Evolutionary conservation across 1,140 invertebrate genomes (phyloP).

Genomic region (Drosophila micromelanica): DNA sequence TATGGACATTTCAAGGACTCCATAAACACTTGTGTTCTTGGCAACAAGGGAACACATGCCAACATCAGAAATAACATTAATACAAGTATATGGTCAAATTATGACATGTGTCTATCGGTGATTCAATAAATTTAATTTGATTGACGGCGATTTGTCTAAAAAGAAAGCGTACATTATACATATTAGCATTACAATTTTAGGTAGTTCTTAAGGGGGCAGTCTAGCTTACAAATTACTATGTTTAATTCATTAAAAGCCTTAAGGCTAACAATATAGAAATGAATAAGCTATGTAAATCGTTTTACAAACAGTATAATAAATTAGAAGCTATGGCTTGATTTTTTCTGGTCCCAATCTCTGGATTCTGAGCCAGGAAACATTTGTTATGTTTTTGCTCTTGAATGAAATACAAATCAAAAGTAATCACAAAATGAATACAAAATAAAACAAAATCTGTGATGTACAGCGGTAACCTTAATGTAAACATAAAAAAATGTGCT

Average conservation of each 20-base stretch:
- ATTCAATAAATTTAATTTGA: conserved; percentile 22
- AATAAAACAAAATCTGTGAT: conserved; percentile 25
- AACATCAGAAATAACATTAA: not conserved
- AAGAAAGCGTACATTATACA: not conserved
- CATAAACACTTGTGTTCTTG: conserved; percentile 9
- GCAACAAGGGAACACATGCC: not conserved
- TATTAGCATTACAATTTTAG: no score
- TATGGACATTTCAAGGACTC: conserved; percentile 33
- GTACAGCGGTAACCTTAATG: conserved; percentile 64
- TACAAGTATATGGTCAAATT: not conserved
- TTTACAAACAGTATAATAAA: conserved; percentile 3
- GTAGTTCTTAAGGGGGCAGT: not conserved
- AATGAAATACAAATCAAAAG: conserved; percentile 78
- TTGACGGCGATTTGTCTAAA: conserved; percentile 20
- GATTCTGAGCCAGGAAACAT: conserved; percentile 44
- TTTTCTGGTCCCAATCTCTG: conserved; percentile 33
- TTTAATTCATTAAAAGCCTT: no score
- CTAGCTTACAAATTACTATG: no score
- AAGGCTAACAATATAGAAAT: no score
- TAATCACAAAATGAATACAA: conserved; percentile 56
- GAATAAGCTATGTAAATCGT: not conserved
- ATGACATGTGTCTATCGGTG: not conserved
- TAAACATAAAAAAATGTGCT: conserved; percentile 73
- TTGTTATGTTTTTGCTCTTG: conserved; percentile 59
- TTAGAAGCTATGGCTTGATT: not conserved